These are phyloP conservation scores for Pseudochaenichthys georgianus DNA, from an alignment of 2,797 vertebrate genomes.

Conservation along the genomic window DNA sequence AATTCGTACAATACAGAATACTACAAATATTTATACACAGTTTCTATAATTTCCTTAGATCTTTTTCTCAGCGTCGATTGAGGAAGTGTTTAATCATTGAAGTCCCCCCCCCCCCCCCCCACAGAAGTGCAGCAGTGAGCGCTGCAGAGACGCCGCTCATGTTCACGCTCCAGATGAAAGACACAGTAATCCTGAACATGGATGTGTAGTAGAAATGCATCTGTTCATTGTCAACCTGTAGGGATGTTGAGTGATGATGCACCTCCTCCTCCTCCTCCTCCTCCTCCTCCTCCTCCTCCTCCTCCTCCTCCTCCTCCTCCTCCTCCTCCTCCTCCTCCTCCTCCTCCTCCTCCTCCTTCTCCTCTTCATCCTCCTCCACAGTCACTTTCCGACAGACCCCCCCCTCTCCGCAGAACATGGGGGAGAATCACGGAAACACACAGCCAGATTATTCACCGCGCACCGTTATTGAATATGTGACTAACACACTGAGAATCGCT, in stretches of 20 bases:
- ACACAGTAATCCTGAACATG: slow-evolving; percentile 66
- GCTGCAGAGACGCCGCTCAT: slow-evolving; percentile 19
- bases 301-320: no score
- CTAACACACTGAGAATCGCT: slow-evolving; percentile 84
- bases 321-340: no score
- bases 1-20: not conserved
- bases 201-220: slow-evolving; percentile 62
- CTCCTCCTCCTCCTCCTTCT: no score
- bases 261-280: slow-evolving; percentile 48
- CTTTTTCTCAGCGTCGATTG: slow-evolving; percentile 37
- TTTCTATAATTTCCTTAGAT: slow-evolving; percentile 19
- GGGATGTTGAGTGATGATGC: slow-evolving; percentile 78
- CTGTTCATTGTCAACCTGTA: slow-evolving; percentile 77
- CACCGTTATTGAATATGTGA: slow-evolving; percentile 86
- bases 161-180: slow-evolving; percentile 51
- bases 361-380: slow-evolving; percentile 35
- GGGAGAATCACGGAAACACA: slow-evolving; percentile 68
- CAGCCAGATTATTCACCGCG: slow-evolving; percentile 80
- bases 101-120: slow-evolving; percentile 29
- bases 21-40: slow-evolving; percentile 7
- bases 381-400: slow-evolving; percentile 49
- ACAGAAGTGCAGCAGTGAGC: slow-evolving; percentile 37
- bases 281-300: slow-evolving; percentile 26
- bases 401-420: slow-evolving; percentile 41
- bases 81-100: slow-evolving; percentile 63